Percentiles rank a stretch among this genome's conserved stretches.
Evolutionary conservation across 1,140 invertebrate species (phyloP).

Genomic region (Drosophila ironensis): DNA sequence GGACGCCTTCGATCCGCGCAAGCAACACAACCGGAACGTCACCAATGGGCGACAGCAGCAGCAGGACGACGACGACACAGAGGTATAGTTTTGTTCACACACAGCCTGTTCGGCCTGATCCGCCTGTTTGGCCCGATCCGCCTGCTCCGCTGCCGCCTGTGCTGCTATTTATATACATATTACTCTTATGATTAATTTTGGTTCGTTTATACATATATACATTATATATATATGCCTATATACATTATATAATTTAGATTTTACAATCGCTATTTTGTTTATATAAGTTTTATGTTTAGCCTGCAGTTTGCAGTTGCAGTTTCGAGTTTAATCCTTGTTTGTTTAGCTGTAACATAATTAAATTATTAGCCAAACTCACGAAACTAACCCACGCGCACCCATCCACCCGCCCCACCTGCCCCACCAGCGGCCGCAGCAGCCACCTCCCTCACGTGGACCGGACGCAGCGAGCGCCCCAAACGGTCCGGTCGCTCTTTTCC

Average conservation of each 20-base stretch:
- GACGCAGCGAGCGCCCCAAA: no score
- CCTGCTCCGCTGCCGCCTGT: conserved; percentile 73
- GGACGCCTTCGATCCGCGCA: conserved; percentile 93
- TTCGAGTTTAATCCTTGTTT: conserved; percentile 58
- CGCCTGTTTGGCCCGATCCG: conserved; percentile 45
- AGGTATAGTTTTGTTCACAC: conserved; percentile 81
- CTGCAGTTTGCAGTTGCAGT: conserved; percentile 36
- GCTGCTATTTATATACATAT: conserved; percentile 66
- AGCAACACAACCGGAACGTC: conserved; percentile 85
- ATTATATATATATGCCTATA: conserved; percentile 21
- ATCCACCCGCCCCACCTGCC: no score
- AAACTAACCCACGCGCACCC: conserved; percentile 52
- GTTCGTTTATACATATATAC: conserved; percentile 55
- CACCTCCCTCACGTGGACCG: no score
- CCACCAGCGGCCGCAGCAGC: no score
- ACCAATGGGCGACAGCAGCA: conserved; percentile 84
- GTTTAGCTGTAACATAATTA: conserved; percentile 63
- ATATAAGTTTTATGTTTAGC: conserved; percentile 73
- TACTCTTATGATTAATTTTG: conserved; percentile 60
- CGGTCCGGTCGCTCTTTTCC: not conserved
- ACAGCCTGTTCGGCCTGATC: conserved; percentile 44
- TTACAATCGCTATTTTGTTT: conserved; percentile 59
- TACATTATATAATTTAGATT: conserved; percentile 49
- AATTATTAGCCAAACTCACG: conserved; percentile 76
- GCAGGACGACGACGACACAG: conserved; percentile 87